Evolutionary conservation across 1,140 invertebrate genomes (phyloP), one percentile per base, ranked within the genome.

Genomic region (Drosophila ohnishii): DNA sequence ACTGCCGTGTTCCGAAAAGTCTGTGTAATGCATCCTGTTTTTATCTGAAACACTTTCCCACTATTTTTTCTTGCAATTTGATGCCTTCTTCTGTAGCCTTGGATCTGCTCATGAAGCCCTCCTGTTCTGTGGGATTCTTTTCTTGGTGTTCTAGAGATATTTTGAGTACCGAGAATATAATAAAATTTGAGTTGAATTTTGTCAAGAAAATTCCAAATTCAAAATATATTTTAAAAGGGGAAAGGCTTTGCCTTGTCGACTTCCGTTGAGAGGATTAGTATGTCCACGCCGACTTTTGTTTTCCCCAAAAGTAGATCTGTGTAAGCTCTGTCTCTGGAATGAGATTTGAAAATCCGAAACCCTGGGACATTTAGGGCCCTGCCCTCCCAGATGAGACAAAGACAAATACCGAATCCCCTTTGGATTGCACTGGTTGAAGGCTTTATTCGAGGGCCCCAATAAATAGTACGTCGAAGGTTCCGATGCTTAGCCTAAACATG

Each of bases 401-500:
- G 16, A 44, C 1, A 7, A 47, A 25, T 14, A 13, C 28, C 3
- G 5, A 1, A 6, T 19, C n/a, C n/a, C 13, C n/a, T 16, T 67
- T 67, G n/a, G 64, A 64, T 67, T 67, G 64, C 64, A 67, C 64
- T 35, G 59, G 30, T 51, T 65, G 60, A 53, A 69, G 30, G 65
- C 37, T 69, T 69, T 69, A 69, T 69, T 67, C 22, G 45, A 10
- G 45, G 59, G 34, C 16, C 70, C 51, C 32, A 56, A 75, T 75
- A 75, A 66, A 75, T 75, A 75, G 35, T 70, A 70, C 48, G 63
- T 48, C 66, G 50, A 67, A 34, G 19, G 25, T 67, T 34, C 8
- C 13, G 35, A 42, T 55, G 57, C 44, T 37, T 75, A 60, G 30
- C n/a, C 62, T 76, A 76, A 5, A 30, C 56, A 40, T 30, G 40